Conservation (phyloP, 2,113 vertebrate species). For the Antechinus stuartii region DNA sequence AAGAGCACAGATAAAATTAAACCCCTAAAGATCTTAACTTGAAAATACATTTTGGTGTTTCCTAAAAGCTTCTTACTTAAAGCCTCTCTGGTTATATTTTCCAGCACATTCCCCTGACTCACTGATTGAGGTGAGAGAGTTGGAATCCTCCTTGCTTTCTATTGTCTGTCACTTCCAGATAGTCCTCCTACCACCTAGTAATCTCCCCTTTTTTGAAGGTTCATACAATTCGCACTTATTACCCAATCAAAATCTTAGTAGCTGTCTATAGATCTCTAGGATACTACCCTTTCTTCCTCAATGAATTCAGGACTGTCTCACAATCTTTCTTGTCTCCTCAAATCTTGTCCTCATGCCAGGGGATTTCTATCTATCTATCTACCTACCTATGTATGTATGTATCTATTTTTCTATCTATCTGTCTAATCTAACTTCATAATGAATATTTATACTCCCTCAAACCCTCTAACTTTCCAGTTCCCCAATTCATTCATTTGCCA, state of each 20-base stretch:
- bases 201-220: neutral
- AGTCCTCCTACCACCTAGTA: neutral
- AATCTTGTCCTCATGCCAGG: neutral
- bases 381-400: no score
- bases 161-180: neutral
- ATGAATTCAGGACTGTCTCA: neutral
- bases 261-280: neutral
- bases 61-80: neutral
- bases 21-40: constrained; percentile 7
- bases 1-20: neutral
- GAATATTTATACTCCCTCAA: no score
- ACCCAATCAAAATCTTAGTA: neutral
- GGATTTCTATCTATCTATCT: neutral
- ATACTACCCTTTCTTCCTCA: neutral
- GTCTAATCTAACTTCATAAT: no score
- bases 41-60: neutral
- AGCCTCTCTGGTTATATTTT: neutral
- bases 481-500: neutral
- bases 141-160: neutral
- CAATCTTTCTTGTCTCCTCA: neutral
- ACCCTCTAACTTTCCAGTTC: neutral
- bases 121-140: neutral
- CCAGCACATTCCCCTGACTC: neutral
- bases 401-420: no score
- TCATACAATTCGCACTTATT: neutral